Base-by-base conservation (phyloP, 2,797 vertebrate genomes). In the Peromyscus nudipes region DNA sequence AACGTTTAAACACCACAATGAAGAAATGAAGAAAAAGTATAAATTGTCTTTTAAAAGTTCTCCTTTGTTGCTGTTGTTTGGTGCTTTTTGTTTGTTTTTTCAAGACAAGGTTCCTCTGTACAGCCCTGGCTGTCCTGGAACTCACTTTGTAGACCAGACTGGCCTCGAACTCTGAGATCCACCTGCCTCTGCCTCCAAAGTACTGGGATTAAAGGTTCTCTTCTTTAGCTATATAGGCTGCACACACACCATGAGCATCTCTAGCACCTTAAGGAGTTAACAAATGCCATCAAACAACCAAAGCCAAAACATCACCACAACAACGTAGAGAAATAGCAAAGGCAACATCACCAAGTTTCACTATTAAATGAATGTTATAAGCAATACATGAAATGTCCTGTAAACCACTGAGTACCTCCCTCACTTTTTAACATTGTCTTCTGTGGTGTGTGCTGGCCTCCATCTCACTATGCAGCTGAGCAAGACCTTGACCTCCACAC, bases 241-340 rank as follows among this genome's bases (percentile, higher is more conserved):
- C 49, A 87, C 14, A 75, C 62, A 91, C 37, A 77, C 65, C 88
- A 95, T 65, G 1, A 95, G 34, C 52, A 94, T 55, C 57, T 40
- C 90, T 82, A 23, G 46, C 89, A 87, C 17, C 49, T 40, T 96
- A 73, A 93, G 55, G 92, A 77, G 65, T 52, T 91, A 96, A 94
- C 43, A 95, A 92, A 86, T 17, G 31, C 9, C 69, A 94, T 16
- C 29, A 67, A 62, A 94, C 79, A n/a, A 82, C 9, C 49, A 67
- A 86, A 85, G 49, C 57, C 27, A 52, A 9, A 75, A 6, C 27
- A 67, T 57, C 37, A 89, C 49, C 49, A 94, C 92, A 94, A 76
- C 71, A 96, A 92, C 16, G 37, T 46, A 43, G 0, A 92, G 49
- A 29, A 92, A 7, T 29, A 31, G 37, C 57, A 69, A 84, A 81